Conservation (phyloP, 2,888 invertebrate species). For the Norana najaformis region DNA sequence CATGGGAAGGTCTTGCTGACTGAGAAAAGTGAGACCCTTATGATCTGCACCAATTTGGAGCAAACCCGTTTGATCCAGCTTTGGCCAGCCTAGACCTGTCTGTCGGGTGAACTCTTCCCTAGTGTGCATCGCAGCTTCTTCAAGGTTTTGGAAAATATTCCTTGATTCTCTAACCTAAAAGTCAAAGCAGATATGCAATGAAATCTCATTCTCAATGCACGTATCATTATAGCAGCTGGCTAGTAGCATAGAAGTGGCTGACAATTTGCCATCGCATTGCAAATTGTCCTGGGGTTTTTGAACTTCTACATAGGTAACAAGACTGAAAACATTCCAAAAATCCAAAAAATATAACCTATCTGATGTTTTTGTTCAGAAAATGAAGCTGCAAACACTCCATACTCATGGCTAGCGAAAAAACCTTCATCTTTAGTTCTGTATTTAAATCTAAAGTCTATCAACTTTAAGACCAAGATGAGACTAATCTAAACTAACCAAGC, state of each 20-base stretch:
- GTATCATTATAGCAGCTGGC: not conserved
- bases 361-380: too few species aligned
- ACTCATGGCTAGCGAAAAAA: too few species aligned
- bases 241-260: not conserved
- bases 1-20: conserved; percentile 2
- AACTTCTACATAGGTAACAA: too few species aligned
- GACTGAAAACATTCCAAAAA: too few species aligned
- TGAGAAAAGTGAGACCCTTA: not conserved
- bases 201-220: not conserved
- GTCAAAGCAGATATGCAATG: not conserved
- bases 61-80: not conserved
- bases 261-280: too few species aligned
- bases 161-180: conserved; percentile 14
- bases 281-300: too few species aligned
- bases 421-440: too few species aligned
- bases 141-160: conserved; percentile 21
- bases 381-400: too few species aligned
- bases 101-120: conserved; percentile 20
- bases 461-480: too few species aligned
- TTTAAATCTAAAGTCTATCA: too few species aligned
- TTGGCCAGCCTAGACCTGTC: conserved; percentile 17
- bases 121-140: conserved; percentile 8
- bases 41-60: not conserved
- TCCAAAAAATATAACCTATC: too few species aligned
- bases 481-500: too few species aligned